A percentile compares a stretch with the other conserved stretches of the same genome.
Conservation (phyloP, 2,797 vertebrate genomes). For the Halcyon badia region DNA sequence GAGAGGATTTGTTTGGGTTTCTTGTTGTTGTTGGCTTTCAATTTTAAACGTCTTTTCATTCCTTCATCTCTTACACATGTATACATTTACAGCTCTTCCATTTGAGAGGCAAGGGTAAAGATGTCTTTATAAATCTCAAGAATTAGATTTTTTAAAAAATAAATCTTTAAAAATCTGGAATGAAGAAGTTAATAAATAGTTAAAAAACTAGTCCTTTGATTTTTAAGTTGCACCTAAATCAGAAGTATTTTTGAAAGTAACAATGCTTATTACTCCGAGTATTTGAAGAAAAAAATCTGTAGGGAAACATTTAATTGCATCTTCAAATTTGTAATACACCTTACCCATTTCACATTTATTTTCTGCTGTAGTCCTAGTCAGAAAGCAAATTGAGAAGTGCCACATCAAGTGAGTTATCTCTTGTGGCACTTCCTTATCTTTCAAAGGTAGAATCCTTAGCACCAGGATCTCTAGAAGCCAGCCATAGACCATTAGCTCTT, state of each 20-base stretch:
- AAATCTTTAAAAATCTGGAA: background rate
- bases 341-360: background rate
- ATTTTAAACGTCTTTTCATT: background rate
- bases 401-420: background rate
- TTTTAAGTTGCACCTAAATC: background rate
- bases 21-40: background rate
- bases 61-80: rapidly evolving
- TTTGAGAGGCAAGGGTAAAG: background rate
- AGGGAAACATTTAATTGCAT: background rate
- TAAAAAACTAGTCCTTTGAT: background rate
- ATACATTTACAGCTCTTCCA: background rate
- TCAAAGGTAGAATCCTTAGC: background rate
- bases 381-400: background rate
- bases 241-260: background rate
- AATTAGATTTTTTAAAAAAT: background rate
- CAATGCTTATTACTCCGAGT: rapidly evolving
- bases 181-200: background rate
- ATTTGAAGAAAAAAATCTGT: background rate
- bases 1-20: no score
- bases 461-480: background rate
- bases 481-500: slow-evolving; percentile 14
- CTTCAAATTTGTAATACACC: rapidly evolving
- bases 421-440: slow-evolving; percentile 19
- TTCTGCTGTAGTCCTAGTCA: background rate
- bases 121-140: background rate